Conservation (phyloP, 2,797 vertebrate genomes). For the Xyrichtys novacula region DNA sequence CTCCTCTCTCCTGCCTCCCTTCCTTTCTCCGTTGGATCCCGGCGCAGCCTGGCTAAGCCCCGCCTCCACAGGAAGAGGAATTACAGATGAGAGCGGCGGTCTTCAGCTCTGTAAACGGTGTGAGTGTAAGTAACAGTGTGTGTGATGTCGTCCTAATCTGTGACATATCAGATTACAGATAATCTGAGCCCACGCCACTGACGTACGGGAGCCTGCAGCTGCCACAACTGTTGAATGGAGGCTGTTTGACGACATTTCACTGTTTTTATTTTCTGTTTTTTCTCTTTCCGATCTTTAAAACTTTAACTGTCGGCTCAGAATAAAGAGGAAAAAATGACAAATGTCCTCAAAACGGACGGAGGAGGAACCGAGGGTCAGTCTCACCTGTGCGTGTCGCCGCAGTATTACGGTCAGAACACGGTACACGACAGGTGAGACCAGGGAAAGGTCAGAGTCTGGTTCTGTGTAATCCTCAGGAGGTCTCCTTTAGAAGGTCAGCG, state of each 20-base stretch:
- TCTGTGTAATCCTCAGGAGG: neutral
- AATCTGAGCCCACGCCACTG: conserved; percentile 49
- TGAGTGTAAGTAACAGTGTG: conserved; percentile 23
- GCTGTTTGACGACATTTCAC: no score
- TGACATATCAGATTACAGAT: conserved; percentile 61
- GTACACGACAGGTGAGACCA: neutral
- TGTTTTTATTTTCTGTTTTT: no score
- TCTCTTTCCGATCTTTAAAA: no score
- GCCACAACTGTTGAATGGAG: neutral
- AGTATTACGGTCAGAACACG: neutral
- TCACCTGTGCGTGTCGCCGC: neutral
- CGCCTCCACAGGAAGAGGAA: neutral
- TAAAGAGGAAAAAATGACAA: no score
- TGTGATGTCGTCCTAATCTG: conserved; percentile 65
- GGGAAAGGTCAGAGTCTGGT: neutral
- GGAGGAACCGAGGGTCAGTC: no score
- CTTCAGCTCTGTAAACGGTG: neutral
- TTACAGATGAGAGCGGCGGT: neutral
- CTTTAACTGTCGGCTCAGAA: no score
- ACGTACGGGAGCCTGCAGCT: neutral
- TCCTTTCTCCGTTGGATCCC: no score
- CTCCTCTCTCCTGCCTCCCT: neutral
- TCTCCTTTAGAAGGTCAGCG: neutral
- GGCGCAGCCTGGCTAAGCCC: neutral
- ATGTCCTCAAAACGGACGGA: no score